Percentiles rank a stretch among this genome's conserved stretches.
Conservation (phyloP, 2,888 invertebrate species). For the Melolontha melolontha region DNA sequence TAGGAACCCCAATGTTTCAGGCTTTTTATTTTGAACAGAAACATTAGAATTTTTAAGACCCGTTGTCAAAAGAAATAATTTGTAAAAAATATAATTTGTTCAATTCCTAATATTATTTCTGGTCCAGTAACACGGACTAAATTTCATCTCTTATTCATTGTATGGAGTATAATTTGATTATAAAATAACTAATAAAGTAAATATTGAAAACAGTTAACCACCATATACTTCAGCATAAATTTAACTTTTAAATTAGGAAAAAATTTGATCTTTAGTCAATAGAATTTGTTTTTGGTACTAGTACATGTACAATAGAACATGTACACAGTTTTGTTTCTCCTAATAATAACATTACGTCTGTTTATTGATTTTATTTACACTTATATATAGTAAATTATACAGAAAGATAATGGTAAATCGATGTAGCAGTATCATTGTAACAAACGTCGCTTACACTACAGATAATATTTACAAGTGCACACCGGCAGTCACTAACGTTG, state of each 20-base stretch:
- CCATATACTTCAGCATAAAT: not conserved
- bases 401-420: slow-evolving; percentile 33
- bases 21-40: too few species aligned
- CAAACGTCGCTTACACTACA: slow-evolving; percentile 23
- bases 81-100: too few species aligned
- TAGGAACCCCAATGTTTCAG: too few species aligned
- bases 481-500: not conserved
- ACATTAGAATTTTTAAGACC: too few species aligned
- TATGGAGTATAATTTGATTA: too few species aligned
- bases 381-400: slow-evolving; percentile 29
- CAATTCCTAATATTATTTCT: too few species aligned
- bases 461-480: not conserved
- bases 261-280: slow-evolving; percentile 5
- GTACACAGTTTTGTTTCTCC: slow-evolving; percentile 18
- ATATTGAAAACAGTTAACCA: too few species aligned
- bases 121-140: too few species aligned
- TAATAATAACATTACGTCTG: slow-evolving; percentile 41
- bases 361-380: slow-evolving; percentile 42
- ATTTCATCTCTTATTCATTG: too few species aligned
- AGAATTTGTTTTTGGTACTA: slow-evolving; percentile 6
- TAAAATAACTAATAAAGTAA: too few species aligned
- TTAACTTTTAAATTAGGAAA: not conserved
- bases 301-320: not conserved
- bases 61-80: too few species aligned
- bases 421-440: slow-evolving; percentile 31